These are phyloP conservation scores for Mobula birostris DNA, from an alignment of 2,113 vertebrate species.

Conservation along the genomic window DNA sequence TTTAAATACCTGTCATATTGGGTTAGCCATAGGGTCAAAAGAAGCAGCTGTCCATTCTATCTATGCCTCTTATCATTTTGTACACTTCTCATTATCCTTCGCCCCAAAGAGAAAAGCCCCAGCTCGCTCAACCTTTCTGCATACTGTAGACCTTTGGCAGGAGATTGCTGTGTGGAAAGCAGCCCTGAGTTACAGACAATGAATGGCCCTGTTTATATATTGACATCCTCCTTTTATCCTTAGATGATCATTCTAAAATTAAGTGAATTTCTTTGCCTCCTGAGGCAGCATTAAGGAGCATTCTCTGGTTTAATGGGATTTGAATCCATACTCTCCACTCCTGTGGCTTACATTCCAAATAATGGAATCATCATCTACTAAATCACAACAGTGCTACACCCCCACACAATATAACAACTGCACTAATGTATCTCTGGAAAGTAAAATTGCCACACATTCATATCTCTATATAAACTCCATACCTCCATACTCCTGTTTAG, in stretches of 20 bases:
- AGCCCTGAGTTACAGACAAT: neutral
- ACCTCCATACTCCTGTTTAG: neutral
- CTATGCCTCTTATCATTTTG: too few species aligned
- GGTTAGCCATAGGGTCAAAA: too few species aligned
- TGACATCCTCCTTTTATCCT: neutral
- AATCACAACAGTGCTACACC: neutral
- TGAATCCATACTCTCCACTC: neutral
- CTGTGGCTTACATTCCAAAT: neutral
- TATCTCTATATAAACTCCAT: neutral
- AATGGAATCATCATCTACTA: neutral
- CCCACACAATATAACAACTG: neutral
- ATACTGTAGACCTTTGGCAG: neutral
- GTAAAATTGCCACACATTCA: neutral
- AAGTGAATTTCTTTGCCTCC: neutral
- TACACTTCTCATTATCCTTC: too few species aligned
- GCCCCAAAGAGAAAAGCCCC: too few species aligned
- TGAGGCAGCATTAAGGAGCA: neutral
- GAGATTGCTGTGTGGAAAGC: neutral
- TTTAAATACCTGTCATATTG: too few species aligned
- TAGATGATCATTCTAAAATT: neutral
- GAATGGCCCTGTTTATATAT: neutral
- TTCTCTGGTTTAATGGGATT: neutral
- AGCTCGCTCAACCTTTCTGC: neutral
- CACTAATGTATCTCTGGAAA: neutral
- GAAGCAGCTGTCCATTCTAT: too few species aligned